Evolutionary conservation across 2,888 invertebrate genomes (phyloP), one percentile per base, ranked within the genome.

Genomic region (Terebella lapidaria): DNA sequence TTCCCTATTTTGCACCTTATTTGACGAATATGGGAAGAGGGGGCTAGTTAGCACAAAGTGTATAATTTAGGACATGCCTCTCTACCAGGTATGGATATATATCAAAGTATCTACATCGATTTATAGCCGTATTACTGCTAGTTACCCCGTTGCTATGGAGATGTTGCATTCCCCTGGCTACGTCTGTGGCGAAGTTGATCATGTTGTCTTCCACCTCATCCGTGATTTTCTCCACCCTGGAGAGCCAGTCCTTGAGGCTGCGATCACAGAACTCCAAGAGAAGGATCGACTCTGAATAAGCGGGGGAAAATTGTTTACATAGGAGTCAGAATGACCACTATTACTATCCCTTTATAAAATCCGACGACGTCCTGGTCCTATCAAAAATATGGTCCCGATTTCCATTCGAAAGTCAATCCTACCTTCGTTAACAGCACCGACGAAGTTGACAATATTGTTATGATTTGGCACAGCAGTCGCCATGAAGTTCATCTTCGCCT

Each of bases 161-260:
- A 58, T 61, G 55, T 35, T 54, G 35, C 49, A 61, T 35, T 15
- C 61, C 61, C 47, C 58, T 58, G 58, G 58, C 54, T 42, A 61
- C 42, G 55, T 61, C 46, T 5, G 56, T 15, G 26, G 58, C 35
- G 24, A 58, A 61, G 22, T 25, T 61, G 5, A 58, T 5, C 55
- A 61, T 61, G 26, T 54, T 54, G 35, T 61, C 61, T n/a, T 53
- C 25, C 27, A 58, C 47, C n/a, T 61, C 61, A 20, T 49, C 51
- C 3, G 46, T 58, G 15, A 58, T 42, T 28, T 54, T 46, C 35
- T 26, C 35, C 28, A 47, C 22, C 20, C 18, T 25, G n/a, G 24
- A 20, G 54, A 61, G 45, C 61, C 61, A 61, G 24, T 53, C 46
- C 26, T 47, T 61, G 35, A 61, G 57, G 10, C 54, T 26, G 15